phyloP scores from a whole-genome alignment of 2,113 vertebrate species.

The Cyrtonyx montezumae region DNA sequence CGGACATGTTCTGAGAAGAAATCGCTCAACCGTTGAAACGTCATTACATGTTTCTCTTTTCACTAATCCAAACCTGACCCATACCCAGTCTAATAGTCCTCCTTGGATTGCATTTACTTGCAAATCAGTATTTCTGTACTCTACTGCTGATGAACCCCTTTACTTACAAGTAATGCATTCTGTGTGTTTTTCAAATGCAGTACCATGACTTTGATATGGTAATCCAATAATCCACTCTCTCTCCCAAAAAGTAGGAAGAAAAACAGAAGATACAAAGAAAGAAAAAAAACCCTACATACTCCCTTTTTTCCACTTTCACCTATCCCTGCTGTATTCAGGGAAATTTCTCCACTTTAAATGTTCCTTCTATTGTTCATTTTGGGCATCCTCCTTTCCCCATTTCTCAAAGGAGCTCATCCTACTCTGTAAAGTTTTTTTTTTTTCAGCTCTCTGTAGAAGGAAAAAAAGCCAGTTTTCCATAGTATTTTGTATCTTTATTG shows the following conservation, averaged over 20 bases:
- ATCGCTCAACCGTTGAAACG: background rate
- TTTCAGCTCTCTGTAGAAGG: background rate
- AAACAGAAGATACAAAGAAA: background rate
- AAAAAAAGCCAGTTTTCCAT: background rate
- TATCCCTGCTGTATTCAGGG: background rate
- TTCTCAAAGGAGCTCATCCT: background rate
- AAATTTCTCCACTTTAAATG: background rate
- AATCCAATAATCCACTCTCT: background rate
- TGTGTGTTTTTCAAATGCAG: background rate
- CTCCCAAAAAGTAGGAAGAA: background rate
- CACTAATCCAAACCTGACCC: background rate
- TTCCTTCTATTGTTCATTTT: background rate
- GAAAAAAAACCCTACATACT: background rate
- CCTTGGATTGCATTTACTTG: background rate
- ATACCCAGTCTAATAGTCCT: background rate
- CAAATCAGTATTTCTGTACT: background rate
- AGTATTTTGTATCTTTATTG: conserved; percentile 7
- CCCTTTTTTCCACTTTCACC: background rate
- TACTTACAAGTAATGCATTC: background rate
- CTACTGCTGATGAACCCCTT: background rate
- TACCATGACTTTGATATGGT: background rate
- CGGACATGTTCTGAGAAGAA: background rate
- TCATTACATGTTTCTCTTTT: background rate
- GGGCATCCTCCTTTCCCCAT: background rate
- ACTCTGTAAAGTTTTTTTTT: background rate